These are phyloP conservation scores for Plagodis pulveraria DNA, from an alignment of 2,888 invertebrate species.

Conservation along the genomic window DNA sequence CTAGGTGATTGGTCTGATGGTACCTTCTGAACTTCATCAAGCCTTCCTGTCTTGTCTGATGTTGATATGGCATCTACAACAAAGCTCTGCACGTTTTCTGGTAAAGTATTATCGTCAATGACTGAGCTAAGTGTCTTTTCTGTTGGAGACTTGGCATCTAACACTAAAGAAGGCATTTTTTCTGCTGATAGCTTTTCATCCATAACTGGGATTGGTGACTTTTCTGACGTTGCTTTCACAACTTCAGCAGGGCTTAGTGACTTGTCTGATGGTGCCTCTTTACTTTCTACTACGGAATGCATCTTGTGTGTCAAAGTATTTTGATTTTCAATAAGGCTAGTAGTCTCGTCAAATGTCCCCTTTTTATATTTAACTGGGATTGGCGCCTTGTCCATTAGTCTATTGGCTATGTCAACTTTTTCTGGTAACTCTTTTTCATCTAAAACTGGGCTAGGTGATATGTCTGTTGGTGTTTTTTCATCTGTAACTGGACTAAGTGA, in stretches of 20 bases:
- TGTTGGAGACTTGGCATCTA: not conserved
- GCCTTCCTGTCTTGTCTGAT: not conserved
- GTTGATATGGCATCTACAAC: not conserved
- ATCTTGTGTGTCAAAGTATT: slow-evolving; percentile 10
- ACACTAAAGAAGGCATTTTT: not conserved
- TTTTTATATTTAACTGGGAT: slow-evolving; percentile 10
- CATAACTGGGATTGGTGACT: slow-evolving; percentile 7
- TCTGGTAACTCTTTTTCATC: not conserved
- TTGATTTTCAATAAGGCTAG: slow-evolving; percentile 10
- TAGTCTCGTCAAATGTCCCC: not conserved
- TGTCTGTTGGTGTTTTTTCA: not conserved
- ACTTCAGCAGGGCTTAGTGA: not conserved
- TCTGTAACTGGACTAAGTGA: not conserved
- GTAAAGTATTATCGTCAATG: too few relatives aligned
- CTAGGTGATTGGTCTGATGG: not conserved
- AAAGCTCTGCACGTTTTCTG: too few relatives aligned
- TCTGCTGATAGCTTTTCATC: not conserved
- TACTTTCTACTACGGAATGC: slow-evolving; percentile 9
- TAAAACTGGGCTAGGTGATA: not conserved
- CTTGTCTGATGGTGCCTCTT: too few relatives aligned
- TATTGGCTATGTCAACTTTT: not conserved
- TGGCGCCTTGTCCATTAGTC: not conserved
- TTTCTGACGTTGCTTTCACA: slow-evolving; percentile 10
- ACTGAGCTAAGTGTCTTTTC: too few relatives aligned
- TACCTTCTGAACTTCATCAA: slow-evolving; percentile 7